These are phyloP conservation scores for Diarsia mendica DNA, from an alignment of 2,888 invertebrate genomes.

Conservation along the genomic window DNA sequence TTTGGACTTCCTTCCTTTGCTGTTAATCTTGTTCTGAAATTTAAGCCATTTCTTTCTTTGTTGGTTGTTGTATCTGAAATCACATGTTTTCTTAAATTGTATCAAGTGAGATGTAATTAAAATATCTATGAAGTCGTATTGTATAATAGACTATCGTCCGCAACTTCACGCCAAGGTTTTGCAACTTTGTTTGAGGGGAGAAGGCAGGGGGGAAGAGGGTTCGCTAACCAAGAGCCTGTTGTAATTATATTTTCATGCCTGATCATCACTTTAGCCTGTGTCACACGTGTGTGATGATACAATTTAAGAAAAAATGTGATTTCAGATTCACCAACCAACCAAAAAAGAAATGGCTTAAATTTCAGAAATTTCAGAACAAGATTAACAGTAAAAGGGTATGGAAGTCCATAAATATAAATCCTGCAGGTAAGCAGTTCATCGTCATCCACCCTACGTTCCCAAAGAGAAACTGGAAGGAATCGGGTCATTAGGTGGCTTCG, in stretches of 20 bases:
- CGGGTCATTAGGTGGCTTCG: neutral
- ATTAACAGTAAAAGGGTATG: neutral
- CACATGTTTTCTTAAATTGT: neutral
- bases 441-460: neutral
- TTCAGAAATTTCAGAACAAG: neutral
- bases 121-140: neutral
- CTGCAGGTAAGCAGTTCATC: conserved; percentile 24
- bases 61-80: conserved; percentile 31
- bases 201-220: too few species aligned
- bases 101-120: neutral
- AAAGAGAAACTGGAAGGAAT: neutral
- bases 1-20: neutral
- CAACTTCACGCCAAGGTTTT: too few species aligned
- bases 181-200: too few species aligned
- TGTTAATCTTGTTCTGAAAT: neutral
- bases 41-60: conserved; percentile 27
- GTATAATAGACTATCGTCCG: neutral
- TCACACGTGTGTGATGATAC: too few species aligned
- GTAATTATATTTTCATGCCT: too few species aligned
- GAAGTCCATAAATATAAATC: neutral
- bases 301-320: neutral
- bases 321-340: conserved; percentile 34
- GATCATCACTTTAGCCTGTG: too few species aligned
- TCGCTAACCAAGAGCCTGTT: too few species aligned
- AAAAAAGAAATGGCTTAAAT: conserved; percentile 19